Conservation (phyloP, 2,888 invertebrate species). For the Pollenia labialis region DNA sequence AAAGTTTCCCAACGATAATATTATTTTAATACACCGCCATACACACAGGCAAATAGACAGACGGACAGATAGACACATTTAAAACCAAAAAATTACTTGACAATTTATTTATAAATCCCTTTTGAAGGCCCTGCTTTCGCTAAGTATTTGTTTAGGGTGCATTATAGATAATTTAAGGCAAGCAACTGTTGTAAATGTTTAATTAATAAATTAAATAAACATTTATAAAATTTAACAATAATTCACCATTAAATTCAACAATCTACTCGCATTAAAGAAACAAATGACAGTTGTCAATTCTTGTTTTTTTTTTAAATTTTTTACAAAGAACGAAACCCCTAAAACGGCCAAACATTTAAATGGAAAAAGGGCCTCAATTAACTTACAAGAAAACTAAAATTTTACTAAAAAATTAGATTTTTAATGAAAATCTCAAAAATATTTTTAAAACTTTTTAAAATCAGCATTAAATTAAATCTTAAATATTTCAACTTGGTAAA, state of each 20-base stretch:
- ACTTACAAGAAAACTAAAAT: too few relatives aligned
- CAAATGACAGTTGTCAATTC: constrained; percentile 3
- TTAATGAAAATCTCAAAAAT: too few relatives aligned
- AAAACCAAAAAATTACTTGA: neutral
- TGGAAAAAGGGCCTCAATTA: too few relatives aligned
- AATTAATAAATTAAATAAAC: constrained; percentile 38
- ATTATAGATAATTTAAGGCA: neutral
- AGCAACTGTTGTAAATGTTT: constrained; percentile 10
- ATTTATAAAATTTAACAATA: constrained; percentile 39
- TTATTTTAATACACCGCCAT: too few relatives aligned
- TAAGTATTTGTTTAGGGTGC: constrained; percentile 4
- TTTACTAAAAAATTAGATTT: too few relatives aligned
- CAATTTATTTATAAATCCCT: constrained; percentile 1
- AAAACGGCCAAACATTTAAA: too few relatives aligned
- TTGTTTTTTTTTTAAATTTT: neutral
- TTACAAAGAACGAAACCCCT: too few relatives aligned
- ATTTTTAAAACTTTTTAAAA: too few relatives aligned
- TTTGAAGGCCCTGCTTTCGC: constrained; percentile 39
- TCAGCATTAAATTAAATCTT: too few relatives aligned
- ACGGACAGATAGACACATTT: neutral
- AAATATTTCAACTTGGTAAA: too few relatives aligned
- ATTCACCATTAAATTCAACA: constrained; percentile 11
- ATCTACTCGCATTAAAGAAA: neutral
- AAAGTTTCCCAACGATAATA: constrained; percentile 35
- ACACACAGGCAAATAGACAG: too few relatives aligned